Evolutionary conservation across 2,888 invertebrate species (phyloP), one percentile per base, ranked within the genome.

Genomic region (Trissonchulus sp.): DNA sequence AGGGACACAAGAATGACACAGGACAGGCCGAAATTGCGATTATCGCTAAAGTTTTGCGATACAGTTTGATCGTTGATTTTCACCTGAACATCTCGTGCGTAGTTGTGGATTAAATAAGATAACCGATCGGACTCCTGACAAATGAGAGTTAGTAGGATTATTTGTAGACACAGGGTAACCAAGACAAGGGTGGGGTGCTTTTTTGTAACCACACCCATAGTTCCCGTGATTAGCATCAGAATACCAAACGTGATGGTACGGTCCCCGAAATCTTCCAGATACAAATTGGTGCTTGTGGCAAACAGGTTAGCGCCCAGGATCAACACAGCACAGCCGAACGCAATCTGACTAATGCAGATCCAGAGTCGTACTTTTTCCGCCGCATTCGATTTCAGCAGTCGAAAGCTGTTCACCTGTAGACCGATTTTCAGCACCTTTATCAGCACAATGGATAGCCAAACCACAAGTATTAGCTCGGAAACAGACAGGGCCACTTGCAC

Each of bases 181-280:
- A 65, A 18, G 15, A 65, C 8, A 8, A 65, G 68, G 8, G 35
- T 18, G 8, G 68, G 28, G n/a, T 65, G 68, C n/a, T 65, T 65
- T 65, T 34, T 30, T 8, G 68, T 15, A 28, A 15, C 8, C 8
- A 65, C 18, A 8, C 8, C 18, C 35, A 65, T 15, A 65, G 28
- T 15, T 15, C 68, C 8, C 8, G 15, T 65, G 68, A 65, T 33
- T 18, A 65, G 31, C 68, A 65, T 33, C 68, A 65, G 35, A 8
- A 65, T 30, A 8, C 68, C 68, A n/a, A 65, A 34, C 8, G 18
- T 18, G 18, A 8, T 65, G 33, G 68, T 28, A 15, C 68, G 68
- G n/a, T 65, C 68, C 8, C 68, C 68, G 15, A 65, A 65, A 65
- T 65, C 68, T 65, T 30, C 68, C 68, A 65, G 31, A 28, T 65